Evolutionary conservation across 2,888 invertebrate genomes (phyloP).

Genomic region (Apotomis turbidana): DNA sequence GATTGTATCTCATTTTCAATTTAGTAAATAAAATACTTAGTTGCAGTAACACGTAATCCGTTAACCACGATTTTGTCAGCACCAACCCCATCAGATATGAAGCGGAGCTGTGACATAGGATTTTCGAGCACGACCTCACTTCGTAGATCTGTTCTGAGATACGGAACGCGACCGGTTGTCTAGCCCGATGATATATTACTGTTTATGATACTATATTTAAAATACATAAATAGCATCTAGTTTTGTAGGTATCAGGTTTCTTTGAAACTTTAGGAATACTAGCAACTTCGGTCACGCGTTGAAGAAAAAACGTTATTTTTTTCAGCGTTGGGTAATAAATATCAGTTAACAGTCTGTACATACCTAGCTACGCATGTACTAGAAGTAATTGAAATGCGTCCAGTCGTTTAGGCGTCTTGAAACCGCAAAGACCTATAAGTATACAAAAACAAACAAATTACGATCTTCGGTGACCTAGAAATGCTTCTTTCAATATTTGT

Average conservation of each 20-base stretch:
- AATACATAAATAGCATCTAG: not conserved
- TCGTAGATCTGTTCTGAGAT: constrained; percentile 64
- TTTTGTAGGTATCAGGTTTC: not conserved
- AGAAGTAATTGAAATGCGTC: no score
- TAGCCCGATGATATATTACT: constrained; percentile 28
- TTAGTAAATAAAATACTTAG: constrained; percentile 33
- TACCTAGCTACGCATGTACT: no score
- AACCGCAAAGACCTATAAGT: no score
- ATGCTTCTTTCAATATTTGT: no score
- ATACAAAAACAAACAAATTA: no score
- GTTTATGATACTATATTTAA: constrained; percentile 16
- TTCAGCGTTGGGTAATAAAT: no score
- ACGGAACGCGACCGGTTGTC: constrained; percentile 43
- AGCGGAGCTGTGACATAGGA: constrained; percentile 49
- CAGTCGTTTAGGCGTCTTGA: no score
- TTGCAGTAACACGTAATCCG: constrained; percentile 54
- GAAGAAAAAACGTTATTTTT: no score
- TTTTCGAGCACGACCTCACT: constrained; percentile 69
- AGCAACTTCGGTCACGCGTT: not conserved
- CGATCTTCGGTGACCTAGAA: no score
- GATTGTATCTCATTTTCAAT: constrained; percentile 37
- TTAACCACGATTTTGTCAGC: constrained; percentile 64
- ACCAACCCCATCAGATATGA: constrained; percentile 63
- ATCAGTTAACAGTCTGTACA: no score
- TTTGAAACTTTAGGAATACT: not conserved